These are phyloP conservation scores for Parascotia fuliginaria DNA, from an alignment of 2,888 invertebrate species.

Conservation along the genomic window DNA sequence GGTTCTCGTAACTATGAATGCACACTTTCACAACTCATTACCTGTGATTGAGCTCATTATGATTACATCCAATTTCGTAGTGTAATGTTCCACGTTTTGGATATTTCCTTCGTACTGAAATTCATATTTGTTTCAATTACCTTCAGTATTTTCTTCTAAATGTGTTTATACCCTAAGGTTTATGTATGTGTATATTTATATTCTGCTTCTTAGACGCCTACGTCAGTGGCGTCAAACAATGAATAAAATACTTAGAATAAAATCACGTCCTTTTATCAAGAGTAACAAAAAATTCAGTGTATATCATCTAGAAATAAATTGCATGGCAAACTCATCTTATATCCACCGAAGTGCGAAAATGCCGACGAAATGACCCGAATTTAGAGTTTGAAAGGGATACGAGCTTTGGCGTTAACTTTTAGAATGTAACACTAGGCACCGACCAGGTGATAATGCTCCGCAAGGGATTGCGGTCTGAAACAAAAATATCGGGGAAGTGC, in stretches of 20 bases:
- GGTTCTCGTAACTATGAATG: slow-evolving; percentile 14
- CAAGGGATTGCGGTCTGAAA: slow-evolving; percentile 51
- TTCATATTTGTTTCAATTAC: slow-evolving; percentile 1
- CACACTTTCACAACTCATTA: slow-evolving; percentile 11
- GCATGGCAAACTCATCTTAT: slow-evolving; percentile 17
- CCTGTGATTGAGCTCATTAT: neutral
- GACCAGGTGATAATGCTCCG: slow-evolving; percentile 49
- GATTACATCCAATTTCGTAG: slow-evolving; percentile 1
- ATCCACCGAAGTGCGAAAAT: slow-evolving; percentile 36
- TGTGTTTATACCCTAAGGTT: neutral
- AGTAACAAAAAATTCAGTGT: neutral
- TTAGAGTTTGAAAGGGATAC: slow-evolving; percentile 41
- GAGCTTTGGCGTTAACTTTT: slow-evolving; percentile 44
- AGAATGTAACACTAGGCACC: slow-evolving; percentile 42
- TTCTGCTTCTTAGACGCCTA: too few relatives aligned
- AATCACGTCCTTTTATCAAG: neutral
- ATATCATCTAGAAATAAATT: neutral
- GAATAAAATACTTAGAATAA: neutral
- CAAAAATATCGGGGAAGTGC: slow-evolving; percentile 43
- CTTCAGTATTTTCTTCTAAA: neutral
- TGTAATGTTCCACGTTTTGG: slow-evolving; percentile 2
- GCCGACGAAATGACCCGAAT: slow-evolving; percentile 42
- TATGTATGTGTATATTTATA: too few relatives aligned
- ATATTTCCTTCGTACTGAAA: slow-evolving; percentile 1
- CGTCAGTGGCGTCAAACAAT: too few relatives aligned